A percentile compares a stretch with the other conserved stretches of the same genome.
Conservation (phyloP, 2,888 invertebrate species). For the Eristalinus aeneus region DNA sequence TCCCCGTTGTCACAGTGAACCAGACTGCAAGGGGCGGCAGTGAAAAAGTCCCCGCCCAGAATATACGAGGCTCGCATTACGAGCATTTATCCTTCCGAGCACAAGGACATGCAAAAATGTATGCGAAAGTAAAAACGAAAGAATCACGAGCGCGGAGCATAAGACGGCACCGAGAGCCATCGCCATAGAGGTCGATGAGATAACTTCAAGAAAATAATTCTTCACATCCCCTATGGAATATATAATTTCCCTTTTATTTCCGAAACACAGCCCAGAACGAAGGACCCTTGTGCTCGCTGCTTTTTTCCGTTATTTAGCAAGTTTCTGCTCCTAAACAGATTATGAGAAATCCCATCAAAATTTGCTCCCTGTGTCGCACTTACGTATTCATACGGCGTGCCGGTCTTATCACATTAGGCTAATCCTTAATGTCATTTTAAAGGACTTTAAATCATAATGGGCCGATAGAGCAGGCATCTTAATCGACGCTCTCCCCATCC, state of each 20-base stretch:
- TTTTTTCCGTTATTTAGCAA: constrained; percentile 37
- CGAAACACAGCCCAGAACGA: constrained; percentile 38
- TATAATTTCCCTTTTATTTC: constrained; percentile 60
- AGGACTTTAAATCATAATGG: constrained; percentile 70
- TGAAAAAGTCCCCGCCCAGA: constrained; percentile 52
- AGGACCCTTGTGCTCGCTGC: constrained; percentile 49
- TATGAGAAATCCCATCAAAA: constrained; percentile 70
- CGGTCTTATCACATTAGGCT: constrained; percentile 71
- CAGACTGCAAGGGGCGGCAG: constrained; percentile 50
- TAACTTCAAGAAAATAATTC: constrained; percentile 68
- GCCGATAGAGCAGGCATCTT: constrained; percentile 58
- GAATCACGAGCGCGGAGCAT: constrained; percentile 20
- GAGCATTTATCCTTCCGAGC: constrained; percentile 54
- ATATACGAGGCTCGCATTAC: constrained; percentile 27
- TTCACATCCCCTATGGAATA: constrained; percentile 68
- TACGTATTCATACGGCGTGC: constrained; percentile 65
- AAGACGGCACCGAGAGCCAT: constrained; percentile 30
- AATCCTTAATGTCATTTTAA: constrained; percentile 71
- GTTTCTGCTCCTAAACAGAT: constrained; percentile 68
- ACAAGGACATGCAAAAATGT: constrained; percentile 64
- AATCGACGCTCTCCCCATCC: constrained; percentile 41
- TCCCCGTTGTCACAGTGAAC: constrained; percentile 69
- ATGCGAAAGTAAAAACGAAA: constrained; percentile 43
- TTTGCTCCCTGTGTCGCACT: constrained; percentile 53
- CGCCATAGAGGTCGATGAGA: constrained; percentile 66